These are phyloP conservation scores for Drosophila mercatorum DNA, from an alignment of 2,888 invertebrate species.

Conservation along the genomic window DNA sequence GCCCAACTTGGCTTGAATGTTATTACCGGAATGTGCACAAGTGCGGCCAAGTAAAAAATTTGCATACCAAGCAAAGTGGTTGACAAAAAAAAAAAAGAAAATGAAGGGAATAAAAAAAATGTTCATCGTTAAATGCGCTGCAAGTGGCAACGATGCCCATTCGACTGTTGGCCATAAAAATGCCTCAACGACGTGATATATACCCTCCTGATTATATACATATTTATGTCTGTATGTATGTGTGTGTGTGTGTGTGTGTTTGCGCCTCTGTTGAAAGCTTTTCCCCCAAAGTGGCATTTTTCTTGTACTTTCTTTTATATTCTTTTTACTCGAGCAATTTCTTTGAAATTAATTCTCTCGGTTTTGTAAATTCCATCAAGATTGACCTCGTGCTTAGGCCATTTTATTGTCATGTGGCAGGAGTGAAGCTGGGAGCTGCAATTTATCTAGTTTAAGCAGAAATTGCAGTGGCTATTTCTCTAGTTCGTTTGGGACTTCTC, in stretches of 20 bases:
- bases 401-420: constrained; percentile 1
- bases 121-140: constrained; percentile 44
- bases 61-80: constrained; percentile 69
- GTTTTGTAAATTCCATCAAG: constrained; percentile 6
- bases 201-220: constrained; percentile 22
- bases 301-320: constrained; percentile 14
- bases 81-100: constrained; percentile 16
- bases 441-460: background rate
- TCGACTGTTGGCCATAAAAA: constrained; percentile 60
- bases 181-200: constrained; percentile 66
- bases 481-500: background rate
- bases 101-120: constrained; percentile 1
- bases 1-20: constrained; percentile 30
- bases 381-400: background rate
- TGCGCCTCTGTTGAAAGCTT: constrained; percentile 7
- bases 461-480: background rate
- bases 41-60: constrained; percentile 72
- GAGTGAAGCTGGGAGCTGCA: background rate
- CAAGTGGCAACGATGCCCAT: constrained; percentile 53
- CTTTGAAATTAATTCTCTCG: constrained; percentile 15
- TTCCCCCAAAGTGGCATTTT: constrained; percentile 15
- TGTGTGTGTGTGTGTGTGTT: background rate
- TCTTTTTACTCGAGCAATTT: constrained; percentile 4
- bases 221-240: background rate
- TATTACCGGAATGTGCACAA: constrained; percentile 49